Evolutionary conservation across 1,140 invertebrate genomes (phyloP), one percentile per base, ranked within the genome.

Genomic region (Hylyphantes graminicola): DNA sequence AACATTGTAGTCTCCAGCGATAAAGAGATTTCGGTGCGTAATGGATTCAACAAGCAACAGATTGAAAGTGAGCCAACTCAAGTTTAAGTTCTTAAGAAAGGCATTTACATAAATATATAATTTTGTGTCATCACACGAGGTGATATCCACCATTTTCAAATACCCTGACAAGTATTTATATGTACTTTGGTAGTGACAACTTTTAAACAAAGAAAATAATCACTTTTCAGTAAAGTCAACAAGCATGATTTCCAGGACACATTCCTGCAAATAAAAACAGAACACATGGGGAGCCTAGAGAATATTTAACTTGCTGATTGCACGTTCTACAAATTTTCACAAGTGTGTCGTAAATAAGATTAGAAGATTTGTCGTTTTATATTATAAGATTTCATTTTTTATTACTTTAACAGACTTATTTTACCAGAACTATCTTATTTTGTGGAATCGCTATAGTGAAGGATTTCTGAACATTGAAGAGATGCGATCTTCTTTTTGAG

Each of bases 41-140:
- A 86, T n/a, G 82, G 82, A 53, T 80, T 76, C 50, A 75, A 80
- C 55, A 85, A 86, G 50, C 85, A 82, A 54, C 35, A 61, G 17
- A n/a, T 57, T 0, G 85, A 86, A 59, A 79, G 61, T 57, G 85
- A 83, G 19, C 80, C 85, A 0, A 86, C 85, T 72, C 85, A 86
- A 50, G 85, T 86, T 0, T 86, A 50, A 86, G n/a, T 13, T 57
- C n/a, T 19, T 51, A 21, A 8, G 4, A 48, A 7, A 35, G 35
- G 12, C 12, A 59, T 12, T 70, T 70, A 9, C 15, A 65, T 11
- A 17, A 6, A 21, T 35, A 64, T 2, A 8, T 13, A 6, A 21
- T 8, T 11, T 21, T 21, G 13, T 9, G 35, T 17, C 9, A 70
- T 9, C n/a, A 70, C 15, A 53, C 55, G 21, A 21, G 7, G 48